These are phyloP conservation scores for Reticulitermes speratus DNA, from an alignment of 1,140 invertebrate species.

Conservation along the genomic window DNA sequence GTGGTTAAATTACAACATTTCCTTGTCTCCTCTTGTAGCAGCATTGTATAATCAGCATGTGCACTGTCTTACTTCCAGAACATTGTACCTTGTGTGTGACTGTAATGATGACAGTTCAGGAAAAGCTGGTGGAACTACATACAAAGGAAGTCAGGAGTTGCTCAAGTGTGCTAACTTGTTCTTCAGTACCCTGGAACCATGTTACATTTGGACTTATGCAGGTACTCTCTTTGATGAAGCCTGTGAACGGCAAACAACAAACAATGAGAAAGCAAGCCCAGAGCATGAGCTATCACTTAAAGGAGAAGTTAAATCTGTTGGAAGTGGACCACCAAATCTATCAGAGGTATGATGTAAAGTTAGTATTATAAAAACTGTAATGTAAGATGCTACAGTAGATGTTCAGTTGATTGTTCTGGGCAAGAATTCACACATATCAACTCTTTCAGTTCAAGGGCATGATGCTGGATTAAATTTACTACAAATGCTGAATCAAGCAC, in stretches of 20 bases:
- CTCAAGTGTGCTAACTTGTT: constrained; percentile 84
- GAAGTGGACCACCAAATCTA: constrained; percentile 59
- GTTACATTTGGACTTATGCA: constrained; percentile 85
- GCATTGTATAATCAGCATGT: neutral
- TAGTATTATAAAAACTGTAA: neutral
- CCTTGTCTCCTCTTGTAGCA: neutral
- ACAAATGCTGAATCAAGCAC: no score
- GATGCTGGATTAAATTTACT: no score
- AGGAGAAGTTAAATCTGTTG: constrained; percentile 53
- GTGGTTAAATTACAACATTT: neutral
- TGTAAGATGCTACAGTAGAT: neutral
- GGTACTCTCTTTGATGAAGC: constrained; percentile 67
- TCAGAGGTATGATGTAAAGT: constrained; percentile 52
- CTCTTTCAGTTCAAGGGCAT: no score
- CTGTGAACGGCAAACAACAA: constrained; percentile 47
- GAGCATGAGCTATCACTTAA: constrained; percentile 36
- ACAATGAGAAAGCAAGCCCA: constrained; percentile 36
- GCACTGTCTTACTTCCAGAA: constrained; percentile 12
- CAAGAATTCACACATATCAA: no score
- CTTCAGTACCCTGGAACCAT: constrained; percentile 80
- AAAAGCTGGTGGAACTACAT: constrained; percentile 31
- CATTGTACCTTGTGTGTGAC: constrained; percentile 31
- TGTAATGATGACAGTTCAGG: constrained; percentile 24
- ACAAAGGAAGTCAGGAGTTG: constrained; percentile 56
- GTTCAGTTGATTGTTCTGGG: neutral